Evolutionary conservation across 2,888 invertebrate species (phyloP), one percentile per base, ranked within the genome.

Genomic region (Abscondita cerata): DNA sequence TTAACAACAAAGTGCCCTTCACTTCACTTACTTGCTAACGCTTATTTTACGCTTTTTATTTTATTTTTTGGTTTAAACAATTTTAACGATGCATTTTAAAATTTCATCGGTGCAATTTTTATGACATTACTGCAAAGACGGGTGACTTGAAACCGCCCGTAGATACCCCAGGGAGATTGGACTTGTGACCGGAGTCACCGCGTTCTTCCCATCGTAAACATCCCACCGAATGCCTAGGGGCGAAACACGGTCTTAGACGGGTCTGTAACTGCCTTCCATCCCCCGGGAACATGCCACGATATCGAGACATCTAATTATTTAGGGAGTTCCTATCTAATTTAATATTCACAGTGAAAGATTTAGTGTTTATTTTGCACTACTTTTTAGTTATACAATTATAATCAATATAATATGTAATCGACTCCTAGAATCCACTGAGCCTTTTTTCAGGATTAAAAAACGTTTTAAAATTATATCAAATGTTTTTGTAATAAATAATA

Each of bases 161-260:
- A 58, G 71, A 63, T 71, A 50, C 72, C 62, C 69, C 13, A 64
- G 73, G 73, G 72, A 72, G 67, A 70, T 70, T 67, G 64, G 66
- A 66, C 70, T 71, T 76, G 76, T 72, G 76, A 77, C 75, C 73
- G 72, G 66, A 71, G 72, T 70, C 68, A 64, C 64, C 66, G 70
- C 66, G 71, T 70, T 70, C 75, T 76, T 77, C 77, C 75, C 77
- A 76, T 74, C 75, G 73, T 73, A 75, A 74, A 73, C 70, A 73
- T 72, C 59, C 68, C 64, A 67, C 59, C 63, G 66, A 64, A 66
- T 61, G 67, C 66, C 64, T 62, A 56, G 67, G 67, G 70, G 66
- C 61, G 59, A 47, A 44, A 54, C 18, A 44, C 55, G 64, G 53
- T 6, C 57, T 57, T 52, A 58, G 59, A 64, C 56, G 59, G 54